Evolutionary conservation across 2,888 invertebrate genomes (phyloP), one percentile per base, ranked within the genome.

Genomic region (Agonopterix heracliana): DNA sequence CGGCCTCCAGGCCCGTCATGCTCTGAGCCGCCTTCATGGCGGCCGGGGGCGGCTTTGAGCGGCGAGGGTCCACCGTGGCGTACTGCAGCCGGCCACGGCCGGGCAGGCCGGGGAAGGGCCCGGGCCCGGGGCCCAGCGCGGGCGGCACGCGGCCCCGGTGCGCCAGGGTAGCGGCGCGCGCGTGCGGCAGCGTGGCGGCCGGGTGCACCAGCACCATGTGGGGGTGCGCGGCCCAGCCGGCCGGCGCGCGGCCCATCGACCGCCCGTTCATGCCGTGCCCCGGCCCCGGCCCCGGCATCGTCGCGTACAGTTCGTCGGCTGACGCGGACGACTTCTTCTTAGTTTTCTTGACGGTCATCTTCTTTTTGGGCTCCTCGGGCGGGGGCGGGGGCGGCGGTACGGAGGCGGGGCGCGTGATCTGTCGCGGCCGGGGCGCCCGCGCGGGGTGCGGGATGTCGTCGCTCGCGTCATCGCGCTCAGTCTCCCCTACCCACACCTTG

Each of bases 401-500:
- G n/a, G 93, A 92, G 1, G 94, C 93, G 0, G 95, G 94, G 49
- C 93, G 91, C 47, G 92, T 89, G 57, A 96, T 93, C 81, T 96
- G 96, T 1, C 97, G 91, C 0, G 96, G 96, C 44, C 96, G 89
- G 34, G 93, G 90, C 14, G 93, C 92, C 45, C 93, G 88, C 11
- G 92, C 90, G 64, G 57, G 91, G 89, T 64, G 93, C 40, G 87
- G 87, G 48, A 80, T 75, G 51, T 93, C 90, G 59, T 95, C 95
- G 66, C 95, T 95, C 10, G 92, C 91, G 56, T 92, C 91, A 64
- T 93, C 92, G 55, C 94, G 94, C 35, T 95, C 88, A 50, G 94
- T 92, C 72, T 95, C 95, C 34, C 95, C 95, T 2, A 95, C 94
- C 97, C 97, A 97, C 41, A 97, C 94, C 78, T 97, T 97, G 77